phyloP scores from a whole-genome alignment of 1,140 invertebrate genomes.

The Amyelois transitella region DNA sequence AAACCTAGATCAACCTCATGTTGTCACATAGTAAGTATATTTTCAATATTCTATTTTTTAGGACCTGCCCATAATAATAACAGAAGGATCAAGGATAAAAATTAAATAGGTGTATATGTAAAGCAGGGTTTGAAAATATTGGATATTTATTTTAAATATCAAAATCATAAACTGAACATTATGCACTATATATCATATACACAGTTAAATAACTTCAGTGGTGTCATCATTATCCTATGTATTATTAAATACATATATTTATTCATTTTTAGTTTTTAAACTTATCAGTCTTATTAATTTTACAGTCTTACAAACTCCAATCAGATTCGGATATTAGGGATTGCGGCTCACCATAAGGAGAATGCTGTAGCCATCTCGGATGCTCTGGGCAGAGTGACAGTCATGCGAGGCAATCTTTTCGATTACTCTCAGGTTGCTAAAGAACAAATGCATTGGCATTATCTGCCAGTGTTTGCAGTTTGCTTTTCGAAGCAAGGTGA shows the following conservation, averaged over 20 bases:
- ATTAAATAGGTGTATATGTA: too few species aligned
- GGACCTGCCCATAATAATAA: too few species aligned
- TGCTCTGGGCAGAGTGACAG: conserved; percentile 47
- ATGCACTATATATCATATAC: too few species aligned
- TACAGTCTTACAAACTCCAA: conserved; percentile 42
- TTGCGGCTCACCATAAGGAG: conserved; percentile 42
- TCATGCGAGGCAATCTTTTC: conserved; percentile 51
- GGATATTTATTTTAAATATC: too few species aligned
- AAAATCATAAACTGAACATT: too few species aligned
- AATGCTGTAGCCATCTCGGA: conserved; percentile 51
- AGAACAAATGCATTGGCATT: conserved; percentile 71
- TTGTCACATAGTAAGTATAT: conserved; percentile 37
- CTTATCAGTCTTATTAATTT: conserved; percentile 12
- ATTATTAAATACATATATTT: too few species aligned
- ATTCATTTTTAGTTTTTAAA: too few species aligned
- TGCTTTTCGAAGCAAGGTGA: conserved; percentile 62
- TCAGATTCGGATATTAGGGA: conserved; percentile 41
- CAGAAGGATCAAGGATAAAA: too few species aligned
- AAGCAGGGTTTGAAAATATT: too few species aligned
- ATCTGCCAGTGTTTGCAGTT: conserved; percentile 50
- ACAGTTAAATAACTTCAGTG: too few species aligned
- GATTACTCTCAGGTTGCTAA: conserved; percentile 32
- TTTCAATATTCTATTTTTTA: conserved; percentile 1
- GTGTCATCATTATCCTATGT: too few species aligned
- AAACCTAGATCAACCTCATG: conserved; percentile 44